Evolutionary conservation across 2,888 invertebrate genomes (phyloP).

Genomic region (Myopa testacea): DNA sequence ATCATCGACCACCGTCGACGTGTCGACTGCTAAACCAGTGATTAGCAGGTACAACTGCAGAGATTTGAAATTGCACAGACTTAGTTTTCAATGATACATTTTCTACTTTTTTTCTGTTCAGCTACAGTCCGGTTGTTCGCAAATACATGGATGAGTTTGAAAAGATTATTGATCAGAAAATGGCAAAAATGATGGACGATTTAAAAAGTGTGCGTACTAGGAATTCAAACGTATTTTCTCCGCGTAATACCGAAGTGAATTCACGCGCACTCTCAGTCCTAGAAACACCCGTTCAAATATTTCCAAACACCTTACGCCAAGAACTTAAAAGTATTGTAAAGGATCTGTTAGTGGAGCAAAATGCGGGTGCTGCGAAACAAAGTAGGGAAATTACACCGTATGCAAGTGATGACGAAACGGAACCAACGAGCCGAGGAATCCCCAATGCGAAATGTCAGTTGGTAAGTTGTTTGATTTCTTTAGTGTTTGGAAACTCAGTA

Average conservation of each 20-base stretch:
- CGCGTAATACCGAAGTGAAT: not conserved
- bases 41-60: conserved; percentile 9
- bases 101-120: conserved; percentile 28
- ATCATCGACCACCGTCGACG: conserved; percentile 55
- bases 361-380: conserved; percentile 11
- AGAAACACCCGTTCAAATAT: conserved; percentile 20
- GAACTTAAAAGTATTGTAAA: conserved; percentile 48
- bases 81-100: not conserved
- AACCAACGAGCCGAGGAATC: not conserved
- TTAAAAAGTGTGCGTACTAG: conserved; percentile 39
- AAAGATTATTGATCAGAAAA: conserved; percentile 52
- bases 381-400: not conserved
- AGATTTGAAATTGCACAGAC: not conserved
- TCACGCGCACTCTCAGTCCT: not conserved
- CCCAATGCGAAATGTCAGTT: conserved; percentile 46
- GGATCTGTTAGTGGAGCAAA: conserved; percentile 42
- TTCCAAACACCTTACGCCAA: conserved; percentile 43
- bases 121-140: conserved; percentile 55
- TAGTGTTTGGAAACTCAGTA: not conserved
- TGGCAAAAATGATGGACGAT: conserved; percentile 48
- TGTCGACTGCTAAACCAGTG: conserved; percentile 32
- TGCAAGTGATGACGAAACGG: not conserved
- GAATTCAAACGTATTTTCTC: not conserved
- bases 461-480: conserved; percentile 45
- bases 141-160: conserved; percentile 54